Percentiles rank a stretch among this genome's conserved stretches.
These are phyloP conservation scores for Pelochelys cantorii DNA, from an alignment of 2,797 vertebrate genomes.

Conservation along the genomic window DNA sequence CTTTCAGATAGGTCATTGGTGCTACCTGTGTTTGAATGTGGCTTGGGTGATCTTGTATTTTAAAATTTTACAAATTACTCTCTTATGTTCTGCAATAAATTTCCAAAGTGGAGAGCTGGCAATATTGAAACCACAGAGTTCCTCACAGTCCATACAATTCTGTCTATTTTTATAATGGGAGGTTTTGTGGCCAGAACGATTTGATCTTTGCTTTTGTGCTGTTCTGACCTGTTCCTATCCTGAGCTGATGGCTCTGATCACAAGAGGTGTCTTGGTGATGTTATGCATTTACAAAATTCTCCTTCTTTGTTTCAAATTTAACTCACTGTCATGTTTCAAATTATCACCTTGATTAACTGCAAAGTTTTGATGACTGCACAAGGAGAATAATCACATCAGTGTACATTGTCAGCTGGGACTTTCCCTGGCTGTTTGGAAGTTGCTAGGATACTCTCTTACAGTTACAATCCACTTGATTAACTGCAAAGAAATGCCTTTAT, in stretches of 20 bases:
- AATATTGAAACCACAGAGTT: rapidly evolving
- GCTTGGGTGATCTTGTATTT: not conserved
- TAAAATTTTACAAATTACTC: not conserved
- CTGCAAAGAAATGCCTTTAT: constrained; percentile 70
- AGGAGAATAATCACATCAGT: constrained; percentile 73
- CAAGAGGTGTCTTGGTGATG: not conserved
- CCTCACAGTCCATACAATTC: not conserved
- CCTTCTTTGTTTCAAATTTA: constrained; percentile 66
- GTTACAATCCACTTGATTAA: constrained; percentile 77
- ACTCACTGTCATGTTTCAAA: constrained; percentile 65
- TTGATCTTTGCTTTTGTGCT: not conserved
- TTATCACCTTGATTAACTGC: constrained; percentile 75
- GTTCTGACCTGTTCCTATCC: constrained; percentile 9
- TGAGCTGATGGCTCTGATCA: not conserved
- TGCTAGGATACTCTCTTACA: constrained; percentile 81
- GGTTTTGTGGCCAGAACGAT: constrained; percentile 6
- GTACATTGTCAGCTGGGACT: constrained; percentile 65
- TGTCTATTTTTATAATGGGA: not conserved
- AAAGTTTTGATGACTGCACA: constrained; percentile 77
- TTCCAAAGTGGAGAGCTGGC: not conserved
- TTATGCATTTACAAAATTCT: constrained; percentile 39
- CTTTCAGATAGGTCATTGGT: not conserved
- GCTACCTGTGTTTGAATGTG: not conserved
- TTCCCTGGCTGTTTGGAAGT: constrained; percentile 71
- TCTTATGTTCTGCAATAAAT: not conserved